Conservation (phyloP, 2,113 vertebrate genomes). For the Nicator chloris region DNA sequence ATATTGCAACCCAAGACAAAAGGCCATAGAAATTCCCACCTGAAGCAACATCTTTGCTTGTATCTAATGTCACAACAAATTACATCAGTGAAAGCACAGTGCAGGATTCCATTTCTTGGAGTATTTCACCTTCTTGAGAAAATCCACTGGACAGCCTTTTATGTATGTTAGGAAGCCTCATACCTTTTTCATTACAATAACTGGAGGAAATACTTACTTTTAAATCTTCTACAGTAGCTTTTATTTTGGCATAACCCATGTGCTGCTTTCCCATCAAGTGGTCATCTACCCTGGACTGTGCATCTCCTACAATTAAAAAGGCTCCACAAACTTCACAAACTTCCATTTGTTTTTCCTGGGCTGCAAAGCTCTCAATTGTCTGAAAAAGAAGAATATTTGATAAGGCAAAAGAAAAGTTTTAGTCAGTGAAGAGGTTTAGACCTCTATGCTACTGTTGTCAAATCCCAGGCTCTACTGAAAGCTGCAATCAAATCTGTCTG, state of each 20-base stretch:
- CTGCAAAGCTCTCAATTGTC: constrained; percentile 98
- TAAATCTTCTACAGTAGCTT: constrained; percentile 96
- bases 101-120: neutral
- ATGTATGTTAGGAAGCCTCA: neutral
- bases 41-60: neutral
- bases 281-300: constrained; percentile 96
- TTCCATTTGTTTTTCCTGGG: constrained; percentile 99
- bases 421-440: neutral
- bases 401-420: neutral
- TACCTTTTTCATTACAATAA: neutral
- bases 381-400: constrained; percentile 44
- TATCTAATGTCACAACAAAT: neutral
- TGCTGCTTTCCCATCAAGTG: constrained; percentile 99
- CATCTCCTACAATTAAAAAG: constrained; percentile 97
- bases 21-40: neutral
- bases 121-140: neutral
- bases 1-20: no score
- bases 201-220: constrained; percentile 79
- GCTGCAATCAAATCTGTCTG: neutral
- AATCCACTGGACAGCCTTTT: neutral
- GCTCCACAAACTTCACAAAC: constrained; percentile 99
- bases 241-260: constrained; percentile 99
- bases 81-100: neutral
- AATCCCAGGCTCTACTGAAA: neutral
- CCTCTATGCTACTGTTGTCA: neutral